Percentiles rank a stretch among this genome's conserved stretches.
These are phyloP conservation scores for Eilema griseolum DNA, from an alignment of 2,888 invertebrate genomes.

Conservation along the genomic window DNA sequence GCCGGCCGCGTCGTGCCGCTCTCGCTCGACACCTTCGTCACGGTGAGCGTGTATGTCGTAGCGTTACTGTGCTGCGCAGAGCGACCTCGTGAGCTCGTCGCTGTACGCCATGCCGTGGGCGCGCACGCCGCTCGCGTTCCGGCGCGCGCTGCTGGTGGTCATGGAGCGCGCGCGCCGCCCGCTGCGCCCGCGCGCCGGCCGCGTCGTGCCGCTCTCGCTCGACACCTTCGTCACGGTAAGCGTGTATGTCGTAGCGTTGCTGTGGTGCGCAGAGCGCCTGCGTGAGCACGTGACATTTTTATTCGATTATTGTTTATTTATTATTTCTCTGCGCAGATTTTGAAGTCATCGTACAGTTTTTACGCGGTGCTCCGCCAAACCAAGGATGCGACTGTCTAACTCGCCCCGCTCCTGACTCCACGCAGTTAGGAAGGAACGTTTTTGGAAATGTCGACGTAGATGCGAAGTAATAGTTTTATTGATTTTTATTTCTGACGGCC, in stretches of 20 bases:
- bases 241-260: no score
- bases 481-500: no score
- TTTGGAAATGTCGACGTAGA: not conserved
- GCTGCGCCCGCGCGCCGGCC: conserved; percentile 79
- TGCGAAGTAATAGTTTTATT: no score
- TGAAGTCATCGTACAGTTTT: conserved; percentile 73
- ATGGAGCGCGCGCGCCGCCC: conserved; percentile 80
- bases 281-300: no score
- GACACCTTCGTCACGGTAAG: conserved; percentile 78
- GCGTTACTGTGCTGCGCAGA: no score
- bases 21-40: no score
- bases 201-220: conserved; percentile 81
- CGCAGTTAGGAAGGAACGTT: not conserved
- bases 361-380: conserved; percentile 74
- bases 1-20: no score
- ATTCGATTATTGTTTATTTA: not conserved
- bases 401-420: not conserved
- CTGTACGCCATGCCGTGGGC: no score
- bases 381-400: conserved; percentile 44
- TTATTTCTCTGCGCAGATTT: conserved; percentile 59
- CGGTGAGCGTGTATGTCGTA: no score
- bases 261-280: no score
- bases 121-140: no score
- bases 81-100: no score
- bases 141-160: conserved; percentile 73